Evolutionary conservation across 2,113 vertebrate genomes (phyloP).

Genomic region (Eira barbara): DNA sequence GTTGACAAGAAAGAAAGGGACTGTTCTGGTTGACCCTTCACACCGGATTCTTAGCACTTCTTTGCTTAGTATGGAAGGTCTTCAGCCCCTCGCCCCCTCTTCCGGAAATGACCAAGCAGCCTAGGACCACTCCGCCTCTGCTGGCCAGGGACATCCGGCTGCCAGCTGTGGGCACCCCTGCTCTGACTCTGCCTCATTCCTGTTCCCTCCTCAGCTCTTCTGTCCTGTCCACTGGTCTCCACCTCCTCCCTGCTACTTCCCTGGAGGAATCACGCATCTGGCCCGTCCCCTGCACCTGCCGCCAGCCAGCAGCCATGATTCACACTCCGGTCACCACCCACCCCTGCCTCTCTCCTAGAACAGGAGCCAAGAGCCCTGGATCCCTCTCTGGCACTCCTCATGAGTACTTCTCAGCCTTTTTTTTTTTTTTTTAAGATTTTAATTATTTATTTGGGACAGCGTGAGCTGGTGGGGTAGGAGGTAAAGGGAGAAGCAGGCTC

Average conservation of each 20-base stretch:
- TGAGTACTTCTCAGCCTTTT: not conserved
- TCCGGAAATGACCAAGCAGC: not conserved
- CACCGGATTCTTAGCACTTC: not conserved
- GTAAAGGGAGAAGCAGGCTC: not conserved
- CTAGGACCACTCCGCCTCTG: not conserved
- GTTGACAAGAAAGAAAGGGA: not conserved
- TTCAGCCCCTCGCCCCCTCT: not conserved
- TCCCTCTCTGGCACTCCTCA: not conserved
- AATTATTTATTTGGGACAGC: not conserved
- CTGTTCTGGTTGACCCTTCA: not conserved
- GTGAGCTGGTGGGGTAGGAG: too few relatives aligned
- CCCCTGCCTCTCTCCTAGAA: not conserved
- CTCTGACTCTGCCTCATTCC: not conserved
- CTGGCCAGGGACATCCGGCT: not conserved
- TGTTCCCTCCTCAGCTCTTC: not conserved
- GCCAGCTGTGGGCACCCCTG: not conserved
- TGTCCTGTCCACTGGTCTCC: not conserved
- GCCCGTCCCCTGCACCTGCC: not conserved
- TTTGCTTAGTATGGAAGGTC: not conserved
- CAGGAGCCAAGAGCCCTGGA: not conserved
- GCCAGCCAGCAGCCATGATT: not conserved
- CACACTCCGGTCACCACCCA: not conserved
- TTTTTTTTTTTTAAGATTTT: too few relatives aligned
- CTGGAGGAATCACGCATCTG: too few relatives aligned
- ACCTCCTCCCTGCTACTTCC: not conserved